phyloP scores from a whole-genome alignment of 1,140 invertebrate species.

The Semibalanus balanoides region DNA sequence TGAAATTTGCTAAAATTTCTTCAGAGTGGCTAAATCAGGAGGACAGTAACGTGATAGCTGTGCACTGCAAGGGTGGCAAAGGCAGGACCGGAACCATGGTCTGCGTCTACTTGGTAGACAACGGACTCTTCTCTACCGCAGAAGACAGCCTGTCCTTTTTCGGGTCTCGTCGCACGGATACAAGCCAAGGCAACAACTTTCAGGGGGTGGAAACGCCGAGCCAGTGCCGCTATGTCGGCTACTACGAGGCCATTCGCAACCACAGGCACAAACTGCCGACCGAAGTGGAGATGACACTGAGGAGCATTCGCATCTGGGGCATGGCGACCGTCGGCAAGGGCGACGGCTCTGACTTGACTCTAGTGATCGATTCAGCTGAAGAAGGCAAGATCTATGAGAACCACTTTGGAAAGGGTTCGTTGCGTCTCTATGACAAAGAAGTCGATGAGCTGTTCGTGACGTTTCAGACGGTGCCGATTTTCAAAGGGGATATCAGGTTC shows the following conservation, averaged over 20 bases:
- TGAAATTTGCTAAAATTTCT: slow-evolving; percentile 35
- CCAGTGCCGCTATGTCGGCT: slow-evolving; percentile 38
- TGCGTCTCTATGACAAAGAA: background rate
- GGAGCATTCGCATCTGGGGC: slow-evolving; percentile 29
- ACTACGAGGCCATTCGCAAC: slow-evolving; percentile 37
- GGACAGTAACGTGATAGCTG: slow-evolving; percentile 41
- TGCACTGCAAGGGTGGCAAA: slow-evolving; percentile 51
- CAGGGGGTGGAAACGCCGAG: slow-evolving; percentile 38
- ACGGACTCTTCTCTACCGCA: slow-evolving; percentile 35
- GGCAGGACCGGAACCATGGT: slow-evolving; percentile 44
- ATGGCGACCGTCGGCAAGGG: slow-evolving; percentile 32
- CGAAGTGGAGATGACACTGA: slow-evolving; percentile 28
- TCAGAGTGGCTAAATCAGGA: slow-evolving; percentile 37
- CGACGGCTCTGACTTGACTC: slow-evolving; percentile 35
- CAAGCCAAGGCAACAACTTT: slow-evolving; percentile 35
- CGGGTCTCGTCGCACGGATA: slow-evolving; percentile 38
- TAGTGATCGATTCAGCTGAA: slow-evolving; percentile 13
- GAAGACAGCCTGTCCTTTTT: slow-evolving; percentile 39
- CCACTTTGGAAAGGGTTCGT: background rate
- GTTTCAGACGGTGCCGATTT: background rate
- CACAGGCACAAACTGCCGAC: slow-evolving; percentile 31
- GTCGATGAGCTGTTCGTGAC: background rate
- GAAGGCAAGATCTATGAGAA: background rate
- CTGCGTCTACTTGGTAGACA: slow-evolving; percentile 39
- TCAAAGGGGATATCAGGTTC: background rate